Evolutionary conservation across 1,140 invertebrate species (phyloP), one percentile per base, ranked within the genome.

Genomic region (Aleiodes sp.): DNA sequence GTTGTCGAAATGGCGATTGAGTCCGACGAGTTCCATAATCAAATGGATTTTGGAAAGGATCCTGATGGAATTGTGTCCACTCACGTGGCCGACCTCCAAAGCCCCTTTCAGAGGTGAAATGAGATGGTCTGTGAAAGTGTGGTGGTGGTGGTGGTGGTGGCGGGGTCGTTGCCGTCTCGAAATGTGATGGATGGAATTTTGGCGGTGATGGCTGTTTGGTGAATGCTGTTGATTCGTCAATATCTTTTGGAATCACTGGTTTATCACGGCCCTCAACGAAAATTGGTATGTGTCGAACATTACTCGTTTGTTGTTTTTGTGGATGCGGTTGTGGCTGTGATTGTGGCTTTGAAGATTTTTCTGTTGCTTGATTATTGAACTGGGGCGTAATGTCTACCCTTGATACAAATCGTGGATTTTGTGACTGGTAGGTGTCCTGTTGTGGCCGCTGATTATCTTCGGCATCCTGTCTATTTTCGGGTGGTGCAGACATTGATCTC

Each of bases 261-360:
- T 92, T 89, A 74, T 94, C 92, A 35, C 94, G 85, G 19, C 94
- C 93, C 82, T 96, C 94, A 0, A 96, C 93, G 73, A 94, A 93
- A 39, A 96, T 96, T 2, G 94, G 94, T 80, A 96, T 96, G 77
- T 94, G 92, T 73, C 94, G 88, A 12, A 95, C 91, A 43, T 87
- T 88, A 28, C 86, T 78, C 9, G 81, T 76, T 19, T 77, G 74
- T 72, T 75, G 76, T 16, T 63, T 65, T 59, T 71, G 19, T 9
- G 9, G 79, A 71, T 74, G 82, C 71, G 63, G 81, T 65, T 73
- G 61, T 28, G 80, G 75, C 24, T 78, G 75, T 41, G 75, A 60
- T 7, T 76, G 70, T 37, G 70, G 71, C 33, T 71, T 72, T 59
- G 75, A 76, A 28, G 75, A 78, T 61, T 62, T 16, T 56, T 65